These are phyloP conservation scores for Mesaphorura yosii DNA, from an alignment of 1,140 invertebrate genomes.

Conservation along the genomic window DNA sequence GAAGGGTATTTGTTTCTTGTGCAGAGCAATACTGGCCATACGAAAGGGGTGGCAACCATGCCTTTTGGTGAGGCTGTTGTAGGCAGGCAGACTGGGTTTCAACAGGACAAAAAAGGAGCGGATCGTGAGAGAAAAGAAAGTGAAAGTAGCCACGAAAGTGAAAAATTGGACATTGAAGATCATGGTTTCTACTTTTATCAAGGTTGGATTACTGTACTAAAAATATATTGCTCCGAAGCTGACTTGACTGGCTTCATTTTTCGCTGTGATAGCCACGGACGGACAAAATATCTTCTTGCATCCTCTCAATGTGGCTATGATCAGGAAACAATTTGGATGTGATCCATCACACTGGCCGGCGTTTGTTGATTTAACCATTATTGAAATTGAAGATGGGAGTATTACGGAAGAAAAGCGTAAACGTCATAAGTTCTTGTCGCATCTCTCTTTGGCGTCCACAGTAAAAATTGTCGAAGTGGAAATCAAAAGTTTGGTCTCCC, in stretches of 20 bases:
- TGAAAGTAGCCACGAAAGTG: no score
- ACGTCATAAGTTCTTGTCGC: slow-evolving; percentile 67
- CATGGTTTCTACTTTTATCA: slow-evolving; percentile 91
- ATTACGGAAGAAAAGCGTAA: slow-evolving; percentile 67
- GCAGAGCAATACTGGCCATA: no score
- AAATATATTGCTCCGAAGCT: neutral
- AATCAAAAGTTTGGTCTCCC: slow-evolving; percentile 53
- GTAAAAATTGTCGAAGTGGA: slow-evolving; percentile 82
- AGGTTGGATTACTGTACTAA: slow-evolving; percentile 43
- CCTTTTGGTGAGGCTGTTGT: no score
- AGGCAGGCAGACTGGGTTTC: no score
- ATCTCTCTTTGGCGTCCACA: slow-evolving; percentile 77
- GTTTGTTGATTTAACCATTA: slow-evolving; percentile 55
- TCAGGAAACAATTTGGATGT: slow-evolving; percentile 71
- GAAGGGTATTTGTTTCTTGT: no score
- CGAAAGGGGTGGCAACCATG: no score
- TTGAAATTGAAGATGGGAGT: slow-evolving; percentile 71
- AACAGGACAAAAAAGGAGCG: no score
- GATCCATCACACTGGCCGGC: slow-evolving; percentile 60
- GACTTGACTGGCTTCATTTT: neutral
- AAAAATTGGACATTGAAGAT: no score
- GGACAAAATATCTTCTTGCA: slow-evolving; percentile 88
- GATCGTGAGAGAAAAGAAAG: no score
- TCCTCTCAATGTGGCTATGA: slow-evolving; percentile 77
- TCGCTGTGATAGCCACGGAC: slow-evolving; percentile 53